phyloP scores from a whole-genome alignment of 2,888 invertebrate species.

The Apodemia hepburni region DNA sequence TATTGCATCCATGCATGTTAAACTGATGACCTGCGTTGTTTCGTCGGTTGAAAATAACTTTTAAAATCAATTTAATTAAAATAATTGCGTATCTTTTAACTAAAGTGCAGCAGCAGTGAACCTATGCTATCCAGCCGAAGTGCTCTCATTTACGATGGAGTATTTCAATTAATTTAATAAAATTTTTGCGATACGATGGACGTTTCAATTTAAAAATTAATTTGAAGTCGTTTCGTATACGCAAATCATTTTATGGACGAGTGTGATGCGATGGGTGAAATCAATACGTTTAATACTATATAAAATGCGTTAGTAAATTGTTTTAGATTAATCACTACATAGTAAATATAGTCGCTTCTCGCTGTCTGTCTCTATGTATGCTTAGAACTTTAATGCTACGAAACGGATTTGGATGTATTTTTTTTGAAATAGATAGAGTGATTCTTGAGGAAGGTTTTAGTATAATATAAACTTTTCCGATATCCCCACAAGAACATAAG shows the following conservation, averaged over 20 bases:
- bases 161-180: conserved; percentile 37
- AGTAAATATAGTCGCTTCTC: too few relatives aligned
- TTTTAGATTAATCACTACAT: too few relatives aligned
- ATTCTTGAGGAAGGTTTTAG: too few relatives aligned
- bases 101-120: conserved; percentile 26
- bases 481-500: too few relatives aligned
- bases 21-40: too few relatives aligned
- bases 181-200: conserved; percentile 35
- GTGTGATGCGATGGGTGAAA: conserved; percentile 6
- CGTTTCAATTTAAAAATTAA: conserved; percentile 27
- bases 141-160: conserved; percentile 33
- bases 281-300: not conserved
- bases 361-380: too few relatives aligned
- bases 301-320: too few relatives aligned
- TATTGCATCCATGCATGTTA: too few relatives aligned
- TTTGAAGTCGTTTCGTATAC: conserved; percentile 18
- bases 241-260: conserved; percentile 20
- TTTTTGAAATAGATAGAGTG: too few relatives aligned
- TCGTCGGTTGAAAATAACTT: not conserved
- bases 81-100: conserved; percentile 33
- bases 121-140: conserved; percentile 28
- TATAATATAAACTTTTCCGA: too few relatives aligned
- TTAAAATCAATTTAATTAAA: conserved; percentile 27
- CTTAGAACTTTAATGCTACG: too few relatives aligned
- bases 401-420: too few relatives aligned